Evolutionary conservation across 2,888 invertebrate species (phyloP), one percentile per base, ranked within the genome.

Genomic region (Spicauda simplicius): DNA sequence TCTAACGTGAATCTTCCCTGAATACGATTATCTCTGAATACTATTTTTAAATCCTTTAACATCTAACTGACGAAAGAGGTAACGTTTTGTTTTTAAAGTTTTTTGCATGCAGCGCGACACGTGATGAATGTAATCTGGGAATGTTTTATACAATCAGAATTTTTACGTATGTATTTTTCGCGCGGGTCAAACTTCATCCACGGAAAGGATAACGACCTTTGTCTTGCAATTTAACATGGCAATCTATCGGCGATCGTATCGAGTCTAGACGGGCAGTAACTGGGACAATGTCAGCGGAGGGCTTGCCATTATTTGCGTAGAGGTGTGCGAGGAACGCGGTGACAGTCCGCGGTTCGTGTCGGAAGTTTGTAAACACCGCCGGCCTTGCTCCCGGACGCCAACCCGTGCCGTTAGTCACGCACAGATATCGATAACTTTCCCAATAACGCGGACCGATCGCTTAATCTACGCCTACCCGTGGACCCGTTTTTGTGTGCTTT

Each of bases 241-340:
- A 81, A 80, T 80, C 80, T 83, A 88, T 87, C 83, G 80, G 77
- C 80, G 83, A 84, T 83, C 82, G 84, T 85, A 84, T 85, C 81
- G 75, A 82, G 88, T 88, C 85, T 88, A 88, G 88, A 88, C 89
- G 82, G 80, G 80, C 83, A 82, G 70, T 70, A 88, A 86, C 84
- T 89, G 84, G 89, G 89, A 87, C 90, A 90, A 90, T 90, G 91
- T 90, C 91, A 90, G 80, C 85, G 82, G 87, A 81, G 88, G 89
- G 90, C 91, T 88, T 88, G 86, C 86, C 85, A 88, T 90, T 91
- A 92, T 92, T 92, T 91, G 90, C 90, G 88, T 90, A 87, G 86
- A 85, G 88, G 87, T 88, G 90, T 89, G 91, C 75, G 74, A 75
- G 77, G 73, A 73, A 84, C 78, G 82, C 73, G 84, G 85, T 90